Evolutionary conservation across 2,113 vertebrate species (phyloP).

Genomic region (Dromaius novaehollandiae): DNA sequence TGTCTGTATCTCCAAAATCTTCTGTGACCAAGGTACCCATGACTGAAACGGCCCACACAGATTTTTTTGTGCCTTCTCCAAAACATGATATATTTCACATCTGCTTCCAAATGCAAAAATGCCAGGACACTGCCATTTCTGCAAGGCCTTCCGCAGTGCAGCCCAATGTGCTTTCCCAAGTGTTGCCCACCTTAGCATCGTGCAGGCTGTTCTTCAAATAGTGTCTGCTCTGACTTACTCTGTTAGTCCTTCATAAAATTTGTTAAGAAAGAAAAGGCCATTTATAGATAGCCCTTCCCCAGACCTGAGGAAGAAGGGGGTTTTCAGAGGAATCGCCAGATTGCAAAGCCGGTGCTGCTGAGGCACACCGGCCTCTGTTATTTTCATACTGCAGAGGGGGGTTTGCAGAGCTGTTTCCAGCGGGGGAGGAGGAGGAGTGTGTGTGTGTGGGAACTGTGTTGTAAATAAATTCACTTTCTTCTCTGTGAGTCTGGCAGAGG

Average conservation of each 20-base stretch:
- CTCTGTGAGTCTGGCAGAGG: not conserved
- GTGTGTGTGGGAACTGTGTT: not conserved
- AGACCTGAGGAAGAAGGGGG: not conserved
- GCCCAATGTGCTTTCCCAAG: constrained; percentile 44
- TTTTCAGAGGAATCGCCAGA: not conserved
- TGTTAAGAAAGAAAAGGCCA: not conserved
- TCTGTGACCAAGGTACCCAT: not conserved
- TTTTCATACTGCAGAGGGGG: not conserved
- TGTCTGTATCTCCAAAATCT: not conserved
- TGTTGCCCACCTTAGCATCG: constrained; percentile 46
- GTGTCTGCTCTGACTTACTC: constrained; percentile 28
- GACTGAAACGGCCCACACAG: not conserved
- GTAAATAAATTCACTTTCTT: constrained; percentile 54
- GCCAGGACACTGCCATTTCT: constrained; percentile 40
- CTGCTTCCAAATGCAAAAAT: constrained; percentile 49
- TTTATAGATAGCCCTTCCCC: not conserved
- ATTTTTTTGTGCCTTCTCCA: not conserved
- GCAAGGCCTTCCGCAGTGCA: constrained; percentile 28
- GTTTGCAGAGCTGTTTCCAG: constrained; percentile 12
- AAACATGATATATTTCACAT: not conserved
- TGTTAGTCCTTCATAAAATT: constrained; percentile 27
- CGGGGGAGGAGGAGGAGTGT: not conserved
- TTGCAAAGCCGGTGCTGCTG: not conserved
- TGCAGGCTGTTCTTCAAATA: constrained; percentile 58
- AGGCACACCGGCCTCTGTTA: not conserved